Evolutionary conservation across 1,140 invertebrate species (phyloP), one percentile per base, ranked within the genome.

Genomic region (Aphelenchoides fujianensis): DNA sequence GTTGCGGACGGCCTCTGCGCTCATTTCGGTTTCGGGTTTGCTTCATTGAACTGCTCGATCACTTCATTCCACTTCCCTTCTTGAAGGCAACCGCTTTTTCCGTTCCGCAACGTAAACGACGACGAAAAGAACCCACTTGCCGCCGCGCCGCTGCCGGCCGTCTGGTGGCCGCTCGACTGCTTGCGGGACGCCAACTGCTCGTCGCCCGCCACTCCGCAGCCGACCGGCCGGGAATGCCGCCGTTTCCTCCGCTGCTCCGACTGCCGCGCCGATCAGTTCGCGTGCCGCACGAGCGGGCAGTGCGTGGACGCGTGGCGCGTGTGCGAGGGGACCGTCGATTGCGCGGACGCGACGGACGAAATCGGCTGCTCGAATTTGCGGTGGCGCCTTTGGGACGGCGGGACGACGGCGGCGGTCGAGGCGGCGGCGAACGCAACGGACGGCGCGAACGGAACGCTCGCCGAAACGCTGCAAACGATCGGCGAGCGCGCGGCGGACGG

Each of bases 331-430:
- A 32, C 30, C 5, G 23, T 34, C 16, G 69, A 73, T 19, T 73
- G 71, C 64, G 23, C 19, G 28, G 71, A 73, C 52, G 68, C 27
- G 35, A 72, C 48, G 28, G 71, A 73, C 54, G 71, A 73, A 54
- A 37, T 27, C 30, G 71, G 59, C n/a, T 73, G 71, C 54, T 27
- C 12, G 19, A 57, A 66, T 23, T 31, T 66, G 7, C 30, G 19
- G 1, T 68, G 55, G 35, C 27, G 63, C 31, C 32, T 66, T 27
- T 59, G 55, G 55, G 55, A 59, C 19, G 55, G 41, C 23, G 41
- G 41, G 23, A 23, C 12, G 23, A 23, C 41, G 12, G 41, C 12
- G 23, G 41, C 12, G 12, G 41, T 48, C 23, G 41, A 48, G 41
- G 41, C 41, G 41, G 41, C 41, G 41, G 41, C 23, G 41, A 48